phyloP scores from a whole-genome alignment of 1,140 invertebrate genomes.

The Cherax destructor region DNA sequence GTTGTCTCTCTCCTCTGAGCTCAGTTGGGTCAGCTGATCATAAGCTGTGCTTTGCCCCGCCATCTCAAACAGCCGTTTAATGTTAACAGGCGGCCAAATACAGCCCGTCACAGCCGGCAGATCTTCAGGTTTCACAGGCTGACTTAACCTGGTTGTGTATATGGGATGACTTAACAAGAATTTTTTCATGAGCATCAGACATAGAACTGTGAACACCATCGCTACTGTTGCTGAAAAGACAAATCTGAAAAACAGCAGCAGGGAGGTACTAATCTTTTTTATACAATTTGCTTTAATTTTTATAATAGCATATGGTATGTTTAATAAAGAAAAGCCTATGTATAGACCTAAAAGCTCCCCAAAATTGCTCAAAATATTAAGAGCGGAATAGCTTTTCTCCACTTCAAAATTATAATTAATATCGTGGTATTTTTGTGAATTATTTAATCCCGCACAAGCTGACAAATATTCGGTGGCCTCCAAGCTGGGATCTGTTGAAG shows the following conservation, averaged over 20 bases:
- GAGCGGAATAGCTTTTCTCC: neutral
- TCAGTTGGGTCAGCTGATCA: neutral
- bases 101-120: slow-evolving; percentile 20
- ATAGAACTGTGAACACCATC: neutral
- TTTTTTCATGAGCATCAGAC: neutral
- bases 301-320: neutral
- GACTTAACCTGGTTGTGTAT: neutral
- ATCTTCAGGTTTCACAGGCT: neutral
- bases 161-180: slow-evolving; percentile 22
- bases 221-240: neutral
- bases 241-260: neutral
- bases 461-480: neutral
- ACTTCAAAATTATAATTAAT: neutral
- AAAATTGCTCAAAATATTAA: neutral
- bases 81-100: slow-evolving; percentile 42
- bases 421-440: neutral
- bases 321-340: slow-evolving; percentile 20
- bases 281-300: neutral
- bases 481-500: neutral
- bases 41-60: slow-evolving; percentile 34
- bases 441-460: neutral
- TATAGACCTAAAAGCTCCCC: slow-evolving; percentile 32
- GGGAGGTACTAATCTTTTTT: neutral
- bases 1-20: neutral
- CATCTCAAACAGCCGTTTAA: neutral